Evolutionary conservation across 2,888 invertebrate genomes (phyloP), one percentile per base, ranked within the genome.

Genomic region (Dryadula phaetusa): DNA sequence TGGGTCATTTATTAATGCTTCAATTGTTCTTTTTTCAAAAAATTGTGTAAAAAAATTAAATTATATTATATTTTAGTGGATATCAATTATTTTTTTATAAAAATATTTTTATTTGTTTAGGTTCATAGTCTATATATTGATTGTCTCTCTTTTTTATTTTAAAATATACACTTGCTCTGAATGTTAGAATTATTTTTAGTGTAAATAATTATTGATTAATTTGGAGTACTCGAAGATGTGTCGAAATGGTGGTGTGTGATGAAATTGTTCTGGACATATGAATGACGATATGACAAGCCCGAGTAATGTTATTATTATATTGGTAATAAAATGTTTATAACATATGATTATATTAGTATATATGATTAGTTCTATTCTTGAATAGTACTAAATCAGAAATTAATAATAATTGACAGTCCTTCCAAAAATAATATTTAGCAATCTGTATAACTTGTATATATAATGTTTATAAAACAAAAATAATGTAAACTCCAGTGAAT

Each of bases 391-490:
- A 7, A 58, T 60, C 44, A 44, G 18, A 44, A 44, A 44, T 60
- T 25, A 28, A 60, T 44, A 18, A 60, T 60, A 60, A 60, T 16
- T 20, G 60, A 32, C 44, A 60, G 44, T 60, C 60, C 60, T 60
- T 60, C 60, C 60, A 60, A 46, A 42, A 60, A 25, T 60, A 60
- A 60, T 60, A 6, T 28, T 44, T 44, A 60, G 42, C 60, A 16
- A 54, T 22, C 25, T 42, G 42, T 58, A n/a, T 28, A 5, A 58
- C 58, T 58, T 60, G 60, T 60, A 44, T 58, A 54, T 64, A 64
- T 56, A 40, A 22, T 56, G 56, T 34, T 46, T 42, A 32, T 42
- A 54, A 42, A 54, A 44, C 40, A 63, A 42, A 44, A 12, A 42
- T 42, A 42, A 18, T 42, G 32, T 62, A 40, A 16, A 52, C 25